These are phyloP conservation scores for Macroglossus sobrinus DNA, from an alignment of 2,113 vertebrate genomes.

Conservation along the genomic window DNA sequence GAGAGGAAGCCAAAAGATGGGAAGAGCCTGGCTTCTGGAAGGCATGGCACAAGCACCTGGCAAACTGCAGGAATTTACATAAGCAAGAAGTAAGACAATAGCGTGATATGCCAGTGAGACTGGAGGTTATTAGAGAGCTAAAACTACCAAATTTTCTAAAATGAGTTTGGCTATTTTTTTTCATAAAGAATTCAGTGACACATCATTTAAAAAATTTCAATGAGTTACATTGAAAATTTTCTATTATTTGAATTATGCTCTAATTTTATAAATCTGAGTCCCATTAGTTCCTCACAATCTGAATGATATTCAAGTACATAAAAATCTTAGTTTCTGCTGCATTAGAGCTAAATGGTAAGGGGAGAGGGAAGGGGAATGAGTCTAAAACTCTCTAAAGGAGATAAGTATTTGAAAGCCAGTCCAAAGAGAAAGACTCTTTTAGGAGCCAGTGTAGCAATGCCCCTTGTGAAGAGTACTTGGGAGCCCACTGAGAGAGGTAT, in stretches of 20 bases:
- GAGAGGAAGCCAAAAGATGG: not conserved
- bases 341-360: not conserved
- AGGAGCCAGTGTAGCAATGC: not conserved
- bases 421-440: not conserved
- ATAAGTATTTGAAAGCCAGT: not conserved
- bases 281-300: not conserved
- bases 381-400: not conserved
- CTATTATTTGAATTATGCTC: not conserved
- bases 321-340: not conserved
- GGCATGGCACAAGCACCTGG: not conserved
- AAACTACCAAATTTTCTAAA: not conserved
- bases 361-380: not conserved
- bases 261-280: not conserved
- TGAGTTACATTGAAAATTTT: not conserved
- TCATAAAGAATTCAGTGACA: not conserved
- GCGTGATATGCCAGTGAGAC: not conserved
- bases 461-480: not conserved
- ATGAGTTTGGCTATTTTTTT: not conserved
- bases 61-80: not conserved
- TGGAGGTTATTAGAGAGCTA: not conserved
- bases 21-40: not conserved
- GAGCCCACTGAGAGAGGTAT: not conserved
- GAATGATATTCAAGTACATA: not conserved
- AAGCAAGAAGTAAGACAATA: not conserved
- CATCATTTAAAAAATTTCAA: not conserved